These are phyloP conservation scores for Clytia hemisphaerica DNA, from an alignment of 30 jellyfish, hydroid and myxozoan genomes.

Conservation along the genomic window DNA sequence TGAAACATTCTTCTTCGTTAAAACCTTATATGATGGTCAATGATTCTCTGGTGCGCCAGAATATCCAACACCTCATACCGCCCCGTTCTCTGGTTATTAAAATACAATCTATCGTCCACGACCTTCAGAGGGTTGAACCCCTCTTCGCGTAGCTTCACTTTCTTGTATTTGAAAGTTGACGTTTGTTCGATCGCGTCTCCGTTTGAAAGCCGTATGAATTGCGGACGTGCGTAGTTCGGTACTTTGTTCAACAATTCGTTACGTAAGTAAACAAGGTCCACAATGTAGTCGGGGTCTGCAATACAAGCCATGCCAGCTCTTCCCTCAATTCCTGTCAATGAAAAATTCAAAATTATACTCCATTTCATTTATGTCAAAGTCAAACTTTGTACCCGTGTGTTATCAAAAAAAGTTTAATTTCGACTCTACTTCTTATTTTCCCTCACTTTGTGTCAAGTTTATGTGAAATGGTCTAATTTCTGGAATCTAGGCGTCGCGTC, in stretches of 20 bases:
- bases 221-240: slow-evolving; percentile 86
- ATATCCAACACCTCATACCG: slow-evolving; percentile 41
- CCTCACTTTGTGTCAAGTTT: too few relatives aligned
- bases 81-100: slow-evolving; percentile 27
- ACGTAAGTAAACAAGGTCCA: slow-evolving; percentile 39
- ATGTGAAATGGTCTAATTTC: too few relatives aligned
- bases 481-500: too few relatives aligned
- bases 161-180: slow-evolving; percentile 65
- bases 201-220: slow-evolving; percentile 49
- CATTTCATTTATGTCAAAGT: too few relatives aligned
- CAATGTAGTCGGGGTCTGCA: slow-evolving; percentile 54
- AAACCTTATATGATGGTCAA: slow-evolving; percentile 48
- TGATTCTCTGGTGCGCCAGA: slow-evolving; percentile 41
- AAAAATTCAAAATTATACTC: too few relatives aligned
- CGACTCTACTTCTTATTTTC: too few relatives aligned
- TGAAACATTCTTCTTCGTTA: too few relatives aligned
- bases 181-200: slow-evolving; percentile 43
- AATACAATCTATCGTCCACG: slow-evolving; percentile 53
- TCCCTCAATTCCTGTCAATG: slow-evolving; percentile 69
- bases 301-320: slow-evolving; percentile 95
- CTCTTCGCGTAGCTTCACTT: slow-evolving; percentile 59
- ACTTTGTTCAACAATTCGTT: slow-evolving; percentile 37
- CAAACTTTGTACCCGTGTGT: too few relatives aligned
- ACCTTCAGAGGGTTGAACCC: slow-evolving; percentile 65
- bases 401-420: too few relatives aligned